Percentiles rank a stretch among this genome's conserved stretches.
phyloP scores from a whole-genome alignment of 1,140 invertebrate genomes.

The Neuroterus valhalla region DNA sequence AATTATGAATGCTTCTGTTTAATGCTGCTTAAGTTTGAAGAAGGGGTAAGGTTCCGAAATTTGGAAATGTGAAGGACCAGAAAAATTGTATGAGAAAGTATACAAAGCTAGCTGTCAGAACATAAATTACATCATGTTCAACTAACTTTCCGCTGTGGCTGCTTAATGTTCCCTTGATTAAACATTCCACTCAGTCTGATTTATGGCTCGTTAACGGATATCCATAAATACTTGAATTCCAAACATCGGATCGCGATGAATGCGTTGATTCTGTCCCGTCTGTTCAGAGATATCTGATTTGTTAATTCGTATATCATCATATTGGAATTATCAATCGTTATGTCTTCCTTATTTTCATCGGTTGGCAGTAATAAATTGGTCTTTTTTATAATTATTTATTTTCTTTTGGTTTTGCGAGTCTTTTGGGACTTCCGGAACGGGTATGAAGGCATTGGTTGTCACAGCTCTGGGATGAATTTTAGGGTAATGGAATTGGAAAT shows the following conservation, averaged over 20 bases:
- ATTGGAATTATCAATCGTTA: not conserved
- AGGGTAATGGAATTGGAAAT: constrained; percentile 8
- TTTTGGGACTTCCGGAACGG: not conserved
- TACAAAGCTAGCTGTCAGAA: constrained; percentile 20
- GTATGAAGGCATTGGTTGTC: constrained; percentile 4
- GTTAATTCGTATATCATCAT: not conserved
- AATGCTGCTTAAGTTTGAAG: no score
- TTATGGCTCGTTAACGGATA: constrained; percentile 58
- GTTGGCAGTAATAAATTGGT: not conserved
- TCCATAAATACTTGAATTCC: constrained; percentile 50
- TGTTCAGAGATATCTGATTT: constrained; percentile 9
- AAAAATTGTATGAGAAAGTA: constrained; percentile 12
- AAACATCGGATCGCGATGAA: constrained; percentile 34
- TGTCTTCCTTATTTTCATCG: no score
- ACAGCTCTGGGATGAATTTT: not conserved
- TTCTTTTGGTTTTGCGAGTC: not conserved
- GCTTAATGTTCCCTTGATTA: constrained; percentile 46
- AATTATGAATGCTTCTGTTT: no score
- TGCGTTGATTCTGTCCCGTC: constrained; percentile 26
- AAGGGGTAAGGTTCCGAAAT: not conserved
- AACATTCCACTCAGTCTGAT: constrained; percentile 53
- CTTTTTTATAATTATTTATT: not conserved
- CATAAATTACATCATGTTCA: constrained; percentile 42
- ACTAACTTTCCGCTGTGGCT: constrained; percentile 8
- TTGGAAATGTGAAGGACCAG: not conserved